Conservation (phyloP, 53 echinoderm and acorn worm genomes). For the Arbacia lixula region DNA sequence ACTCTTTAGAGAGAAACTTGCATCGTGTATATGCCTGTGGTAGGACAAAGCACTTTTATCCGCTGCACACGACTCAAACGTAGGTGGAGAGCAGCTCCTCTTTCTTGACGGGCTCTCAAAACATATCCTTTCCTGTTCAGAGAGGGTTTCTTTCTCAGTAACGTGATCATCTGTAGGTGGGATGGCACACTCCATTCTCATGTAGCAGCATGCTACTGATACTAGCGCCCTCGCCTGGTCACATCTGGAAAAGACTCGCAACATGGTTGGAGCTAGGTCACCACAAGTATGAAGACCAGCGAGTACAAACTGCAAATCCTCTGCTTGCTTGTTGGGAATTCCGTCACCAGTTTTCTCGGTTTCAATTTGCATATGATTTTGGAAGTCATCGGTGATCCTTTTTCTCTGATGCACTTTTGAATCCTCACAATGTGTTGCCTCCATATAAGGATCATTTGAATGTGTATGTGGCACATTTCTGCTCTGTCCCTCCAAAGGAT, state of each 20-base stretch:
- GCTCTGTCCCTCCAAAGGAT: constrained; percentile 5
- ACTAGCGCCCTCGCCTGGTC: constrained; percentile 65
- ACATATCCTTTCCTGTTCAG: too few relatives aligned
- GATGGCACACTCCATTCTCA: constrained; percentile 75
- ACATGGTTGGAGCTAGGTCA: constrained; percentile 91
- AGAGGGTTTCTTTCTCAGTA: too few relatives aligned
- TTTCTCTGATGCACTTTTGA: neutral
- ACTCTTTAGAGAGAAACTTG: too few relatives aligned
- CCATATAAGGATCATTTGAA: neutral
- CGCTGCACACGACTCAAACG: too few relatives aligned
- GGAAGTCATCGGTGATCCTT: neutral
- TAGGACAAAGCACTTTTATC: too few relatives aligned
- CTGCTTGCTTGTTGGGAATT: neutral
- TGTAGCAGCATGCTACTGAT: constrained; percentile 87
- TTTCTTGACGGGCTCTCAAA: too few relatives aligned
- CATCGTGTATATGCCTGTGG: too few relatives aligned
- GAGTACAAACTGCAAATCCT: constrained; percentile 51
- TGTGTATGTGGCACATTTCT: neutral
- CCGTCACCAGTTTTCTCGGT: too few relatives aligned
- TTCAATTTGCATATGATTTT: too few relatives aligned
- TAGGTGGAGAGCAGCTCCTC: too few relatives aligned
- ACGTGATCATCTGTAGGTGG: neutral
- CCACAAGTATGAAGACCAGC: constrained; percentile 90
- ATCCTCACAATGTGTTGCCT: neutral
- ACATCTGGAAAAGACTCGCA: constrained; percentile 80